phyloP scores from a whole-genome alignment of 2,797 vertebrate species.

The Naso thynnoides region DNA sequence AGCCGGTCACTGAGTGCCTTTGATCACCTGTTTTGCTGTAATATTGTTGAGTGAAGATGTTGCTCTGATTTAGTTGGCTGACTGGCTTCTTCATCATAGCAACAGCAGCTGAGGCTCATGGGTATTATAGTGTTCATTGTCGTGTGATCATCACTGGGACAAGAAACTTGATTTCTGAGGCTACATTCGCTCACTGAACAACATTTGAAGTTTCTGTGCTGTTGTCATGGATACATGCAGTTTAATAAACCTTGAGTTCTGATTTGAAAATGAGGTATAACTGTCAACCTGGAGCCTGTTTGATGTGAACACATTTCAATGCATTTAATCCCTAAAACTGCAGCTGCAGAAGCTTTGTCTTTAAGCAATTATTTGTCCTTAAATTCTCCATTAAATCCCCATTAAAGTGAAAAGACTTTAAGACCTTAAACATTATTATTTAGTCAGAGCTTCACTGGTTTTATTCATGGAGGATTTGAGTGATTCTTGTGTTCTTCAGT shows the following conservation, averaged over 20 bases:
- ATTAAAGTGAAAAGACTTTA: no score
- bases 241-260: background rate
- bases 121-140: slow-evolving; percentile 28
- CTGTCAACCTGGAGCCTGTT: background rate
- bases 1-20: background rate
- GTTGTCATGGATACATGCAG: slow-evolving; percentile 42
- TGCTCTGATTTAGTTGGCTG: background rate
- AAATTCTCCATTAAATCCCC: no score
- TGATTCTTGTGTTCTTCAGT: no score
- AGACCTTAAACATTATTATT: no score
- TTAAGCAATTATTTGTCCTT: no score
- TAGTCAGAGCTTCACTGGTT: no score
- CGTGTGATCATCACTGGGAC: no score
- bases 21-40: background rate
- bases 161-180: no score
- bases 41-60: background rate
- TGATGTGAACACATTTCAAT: background rate
- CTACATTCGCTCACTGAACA: no score
- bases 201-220: background rate
- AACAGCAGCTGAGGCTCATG: slow-evolving; percentile 29
- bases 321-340: no score
- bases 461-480: no score
- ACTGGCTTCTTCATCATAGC: slow-evolving; percentile 6
- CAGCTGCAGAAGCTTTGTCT: no score
- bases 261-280: background rate